A percentile compares a stretch with the other conserved stretches of the same genome.
These are phyloP conservation scores for Atta cephalotes DNA, from an alignment of 1,140 invertebrate species.

Conservation along the genomic window DNA sequence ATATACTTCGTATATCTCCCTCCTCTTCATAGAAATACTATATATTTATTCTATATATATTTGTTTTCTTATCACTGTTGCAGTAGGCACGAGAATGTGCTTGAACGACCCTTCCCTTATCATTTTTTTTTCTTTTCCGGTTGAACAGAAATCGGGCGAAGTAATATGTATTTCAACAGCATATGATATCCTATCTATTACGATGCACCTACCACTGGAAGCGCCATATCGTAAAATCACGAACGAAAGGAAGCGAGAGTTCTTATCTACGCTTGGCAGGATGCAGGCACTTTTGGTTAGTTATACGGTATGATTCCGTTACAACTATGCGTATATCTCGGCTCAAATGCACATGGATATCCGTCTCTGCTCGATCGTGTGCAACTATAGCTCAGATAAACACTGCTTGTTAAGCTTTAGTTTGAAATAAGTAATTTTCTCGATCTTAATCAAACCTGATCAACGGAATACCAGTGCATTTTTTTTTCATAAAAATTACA, in stretches of 20 bases:
- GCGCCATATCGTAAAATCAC: conserved; percentile 27
- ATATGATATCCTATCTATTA: conserved; percentile 13
- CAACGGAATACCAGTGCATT: not conserved
- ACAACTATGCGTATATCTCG: not conserved
- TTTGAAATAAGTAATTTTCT: not conserved
- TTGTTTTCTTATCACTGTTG: conserved; percentile 47
- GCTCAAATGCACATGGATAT: not conserved
- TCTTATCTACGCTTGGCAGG: conserved; percentile 51
- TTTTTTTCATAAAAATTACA: not conserved
- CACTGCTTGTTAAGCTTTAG: not conserved
- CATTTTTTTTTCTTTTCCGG: not conserved
- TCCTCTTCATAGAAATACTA: conserved; percentile 2
- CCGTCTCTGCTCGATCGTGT: not conserved
- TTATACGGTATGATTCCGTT: conserved; percentile 19
- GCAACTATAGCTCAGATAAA: not conserved
- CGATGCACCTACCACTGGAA: conserved; percentile 37
- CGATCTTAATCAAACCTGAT: not conserved
- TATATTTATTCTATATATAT: conserved; percentile 41
- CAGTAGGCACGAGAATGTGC: conserved; percentile 29
- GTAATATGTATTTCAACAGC: not conserved
- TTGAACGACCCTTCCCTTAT: not conserved
- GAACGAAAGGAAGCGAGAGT: conserved; percentile 28
- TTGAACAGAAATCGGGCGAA: conserved; percentile 23
- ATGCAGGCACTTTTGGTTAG: conserved; percentile 51
- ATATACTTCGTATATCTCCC: conserved; percentile 17